phyloP scores from a whole-genome alignment of 2,113 vertebrate species.

The Noctilio leporinus region DNA sequence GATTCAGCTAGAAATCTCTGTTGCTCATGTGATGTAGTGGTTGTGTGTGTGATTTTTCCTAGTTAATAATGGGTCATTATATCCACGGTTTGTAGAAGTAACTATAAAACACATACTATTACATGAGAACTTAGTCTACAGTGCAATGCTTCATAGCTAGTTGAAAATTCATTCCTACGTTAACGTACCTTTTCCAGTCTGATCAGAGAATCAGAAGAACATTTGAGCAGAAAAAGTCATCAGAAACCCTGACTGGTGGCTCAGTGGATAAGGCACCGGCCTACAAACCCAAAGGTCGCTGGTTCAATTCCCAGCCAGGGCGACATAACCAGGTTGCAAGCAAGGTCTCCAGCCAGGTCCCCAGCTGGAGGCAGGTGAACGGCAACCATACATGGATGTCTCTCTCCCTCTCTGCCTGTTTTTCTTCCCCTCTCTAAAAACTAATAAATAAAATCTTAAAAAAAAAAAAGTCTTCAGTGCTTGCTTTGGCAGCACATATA shows the following conservation, averaged over 20 bases:
- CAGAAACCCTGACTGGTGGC: background rate
- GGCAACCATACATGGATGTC: too few relatives aligned
- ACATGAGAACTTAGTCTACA: background rate
- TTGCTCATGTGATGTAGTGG: background rate
- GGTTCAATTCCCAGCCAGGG: too few relatives aligned
- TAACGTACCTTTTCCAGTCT: background rate
- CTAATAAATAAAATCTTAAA: too few relatives aligned
- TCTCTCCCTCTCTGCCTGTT: too few relatives aligned
- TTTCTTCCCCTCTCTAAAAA: too few relatives aligned
- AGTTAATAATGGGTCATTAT: background rate
- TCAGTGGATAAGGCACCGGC: too few relatives aligned
- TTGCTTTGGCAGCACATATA: too few relatives aligned
- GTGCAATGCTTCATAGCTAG: background rate
- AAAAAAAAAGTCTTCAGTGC: too few relatives aligned
- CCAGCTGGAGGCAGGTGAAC: too few relatives aligned
- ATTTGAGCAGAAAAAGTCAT: background rate
- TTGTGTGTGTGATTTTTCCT: background rate
- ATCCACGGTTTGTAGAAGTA: background rate
- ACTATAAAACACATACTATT: background rate
- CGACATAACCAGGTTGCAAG: too few relatives aligned
- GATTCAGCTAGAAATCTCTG: background rate
- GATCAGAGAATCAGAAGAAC: background rate
- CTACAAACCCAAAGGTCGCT: too few relatives aligned
- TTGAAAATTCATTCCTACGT: background rate
- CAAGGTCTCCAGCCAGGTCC: too few relatives aligned